Evolutionary conservation across 2,113 vertebrate genomes (phyloP).

Genomic region (Choloepus hoffmanni): DNA sequence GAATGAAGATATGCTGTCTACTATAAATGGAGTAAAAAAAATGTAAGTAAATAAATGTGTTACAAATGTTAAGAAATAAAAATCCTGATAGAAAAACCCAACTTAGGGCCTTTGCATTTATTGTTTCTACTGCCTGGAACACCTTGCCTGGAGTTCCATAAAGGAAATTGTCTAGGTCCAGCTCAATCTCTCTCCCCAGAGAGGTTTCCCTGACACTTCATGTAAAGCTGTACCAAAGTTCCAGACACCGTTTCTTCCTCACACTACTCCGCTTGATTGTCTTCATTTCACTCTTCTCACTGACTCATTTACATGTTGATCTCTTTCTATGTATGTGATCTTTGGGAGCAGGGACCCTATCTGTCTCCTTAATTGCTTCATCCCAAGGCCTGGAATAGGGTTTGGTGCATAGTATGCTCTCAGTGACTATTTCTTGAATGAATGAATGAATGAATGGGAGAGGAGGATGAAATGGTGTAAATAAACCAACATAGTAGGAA

Average conservation of each 20-base stretch:
- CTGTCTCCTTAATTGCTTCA: neutral
- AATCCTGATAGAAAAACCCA: neutral
- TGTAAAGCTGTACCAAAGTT: neutral
- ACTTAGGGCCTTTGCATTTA: neutral
- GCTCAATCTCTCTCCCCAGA: neutral
- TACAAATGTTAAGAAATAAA: neutral
- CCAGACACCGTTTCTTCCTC: neutral
- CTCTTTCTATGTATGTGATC: neutral
- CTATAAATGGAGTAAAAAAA: neutral
- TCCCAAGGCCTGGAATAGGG: neutral
- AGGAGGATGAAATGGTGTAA: neutral
- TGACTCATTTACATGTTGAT: neutral
- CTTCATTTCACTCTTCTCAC: slow-evolving; percentile 25
- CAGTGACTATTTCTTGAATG: neutral
- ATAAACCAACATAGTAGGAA: neutral
- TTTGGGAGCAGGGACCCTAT: neutral
- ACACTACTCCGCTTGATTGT: neutral
- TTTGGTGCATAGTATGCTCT: neutral
- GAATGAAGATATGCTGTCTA: neutral
- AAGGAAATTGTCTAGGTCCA: neutral
- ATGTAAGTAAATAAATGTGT: neutral
- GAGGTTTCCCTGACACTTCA: neutral
- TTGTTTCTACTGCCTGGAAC: neutral
- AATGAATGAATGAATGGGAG: neutral
- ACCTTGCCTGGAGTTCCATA: neutral